Percentiles rank a stretch among this genome's conserved stretches.
phyloP scores from a whole-genome alignment of 2,113 vertebrate species.

The Xyrauchen texanus region DNA sequence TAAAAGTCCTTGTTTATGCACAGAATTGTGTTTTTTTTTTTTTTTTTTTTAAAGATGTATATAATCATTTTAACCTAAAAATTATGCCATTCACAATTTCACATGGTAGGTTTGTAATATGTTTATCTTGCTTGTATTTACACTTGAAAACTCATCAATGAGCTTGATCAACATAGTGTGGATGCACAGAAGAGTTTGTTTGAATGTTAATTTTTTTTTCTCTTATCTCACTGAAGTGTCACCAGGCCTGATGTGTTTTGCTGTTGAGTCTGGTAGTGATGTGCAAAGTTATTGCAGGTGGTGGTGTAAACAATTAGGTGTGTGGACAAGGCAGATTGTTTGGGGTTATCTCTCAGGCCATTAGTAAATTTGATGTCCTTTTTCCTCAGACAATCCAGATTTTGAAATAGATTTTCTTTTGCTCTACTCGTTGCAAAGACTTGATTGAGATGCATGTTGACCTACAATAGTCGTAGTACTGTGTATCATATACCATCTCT shows the following conservation, averaged over 20 bases:
- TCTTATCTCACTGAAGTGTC: slow-evolving; percentile 26
- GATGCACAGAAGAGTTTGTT: slow-evolving; percentile 38
- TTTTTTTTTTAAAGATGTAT: not conserved
- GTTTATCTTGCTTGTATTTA: slow-evolving; percentile 47
- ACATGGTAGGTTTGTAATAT: slow-evolving; percentile 9
- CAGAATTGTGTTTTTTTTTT: not conserved
- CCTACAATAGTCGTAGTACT: slow-evolving; percentile 39
- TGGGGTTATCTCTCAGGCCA: not conserved
- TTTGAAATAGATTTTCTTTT: not conserved
- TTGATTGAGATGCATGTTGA: slow-evolving; percentile 71
- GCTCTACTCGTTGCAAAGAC: slow-evolving; percentile 49
- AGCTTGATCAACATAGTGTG: slow-evolving; percentile 21
- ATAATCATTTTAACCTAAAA: slow-evolving; percentile 6
- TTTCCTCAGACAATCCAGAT: slow-evolving; percentile 44
- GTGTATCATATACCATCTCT: slow-evolving; percentile 27
- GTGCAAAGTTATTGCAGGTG: slow-evolving; percentile 34
- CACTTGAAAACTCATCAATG: not conserved
- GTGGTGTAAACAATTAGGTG: slow-evolving; percentile 33
- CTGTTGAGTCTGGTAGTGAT: slow-evolving; percentile 40
- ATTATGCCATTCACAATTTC: slow-evolving; percentile 3
- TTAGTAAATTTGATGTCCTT: slow-evolving; percentile 11
- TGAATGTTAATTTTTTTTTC: not conserved
- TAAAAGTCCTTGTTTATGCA: not conserved
- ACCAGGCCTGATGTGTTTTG: slow-evolving; percentile 47
- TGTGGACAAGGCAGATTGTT: slow-evolving; percentile 12